Percentiles rank a stretch among this genome's conserved stretches.
Conservation (phyloP, 2,888 invertebrate genomes). For the Sesamia inferens region DNA sequence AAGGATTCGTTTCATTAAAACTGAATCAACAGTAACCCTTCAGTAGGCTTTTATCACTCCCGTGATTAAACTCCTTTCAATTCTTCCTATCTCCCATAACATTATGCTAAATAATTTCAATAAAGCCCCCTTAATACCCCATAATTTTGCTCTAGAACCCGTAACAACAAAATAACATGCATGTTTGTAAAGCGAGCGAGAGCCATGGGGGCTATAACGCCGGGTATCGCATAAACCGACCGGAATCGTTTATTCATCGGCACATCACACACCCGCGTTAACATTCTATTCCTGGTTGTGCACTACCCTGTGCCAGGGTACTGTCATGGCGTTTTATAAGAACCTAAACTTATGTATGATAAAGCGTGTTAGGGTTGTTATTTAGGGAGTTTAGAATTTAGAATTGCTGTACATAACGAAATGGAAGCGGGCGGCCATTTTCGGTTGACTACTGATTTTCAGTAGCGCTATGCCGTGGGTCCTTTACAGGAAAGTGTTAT, state of each 20-base stretch:
- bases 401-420: not conserved
- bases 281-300: constrained; percentile 78
- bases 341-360: not conserved
- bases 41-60: not conserved
- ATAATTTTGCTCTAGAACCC: constrained; percentile 51
- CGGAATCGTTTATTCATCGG: constrained; percentile 86
- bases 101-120: constrained; percentile 58
- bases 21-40: not conserved
- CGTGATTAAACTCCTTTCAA: constrained; percentile 31
- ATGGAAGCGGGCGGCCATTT: not conserved
- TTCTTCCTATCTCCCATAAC: constrained; percentile 46
- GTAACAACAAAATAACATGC: constrained; percentile 59
- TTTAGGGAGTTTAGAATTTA: not conserved
- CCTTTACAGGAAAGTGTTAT: not conserved
- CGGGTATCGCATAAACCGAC: constrained; percentile 78
- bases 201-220: constrained; percentile 72
- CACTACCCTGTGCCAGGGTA: constrained; percentile 5
- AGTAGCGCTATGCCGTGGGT: not conserved
- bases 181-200: constrained; percentile 57
- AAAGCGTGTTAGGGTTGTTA: not conserved
- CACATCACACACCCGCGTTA: constrained; percentile 82
- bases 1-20: not conserved
- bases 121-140: constrained; percentile 56
- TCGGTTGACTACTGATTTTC: not conserved
- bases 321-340: not conserved